Percentiles rank a stretch among this genome's conserved stretches.
These are phyloP conservation scores for Epinephelus awoara DNA, from an alignment of 2,797 vertebrate species.

Conservation along the genomic window DNA sequence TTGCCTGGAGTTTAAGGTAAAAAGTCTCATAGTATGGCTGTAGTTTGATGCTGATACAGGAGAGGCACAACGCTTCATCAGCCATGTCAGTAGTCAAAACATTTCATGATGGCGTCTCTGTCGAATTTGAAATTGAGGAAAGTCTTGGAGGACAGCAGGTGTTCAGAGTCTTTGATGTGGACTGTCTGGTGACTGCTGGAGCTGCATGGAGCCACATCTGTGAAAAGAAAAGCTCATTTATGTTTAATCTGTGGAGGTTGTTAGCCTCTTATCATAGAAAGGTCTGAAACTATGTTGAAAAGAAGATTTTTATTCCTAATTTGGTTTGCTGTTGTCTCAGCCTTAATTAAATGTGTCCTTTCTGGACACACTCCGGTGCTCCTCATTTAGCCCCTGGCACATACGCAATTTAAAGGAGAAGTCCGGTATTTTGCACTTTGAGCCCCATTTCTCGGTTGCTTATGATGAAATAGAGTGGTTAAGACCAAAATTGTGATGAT, in stretches of 20 bases:
- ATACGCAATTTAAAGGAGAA: background rate
- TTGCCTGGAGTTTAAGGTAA: background rate
- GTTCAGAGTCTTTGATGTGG: slow-evolving; percentile 85
- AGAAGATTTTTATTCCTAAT: background rate
- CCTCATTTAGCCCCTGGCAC: background rate
- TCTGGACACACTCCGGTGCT: background rate
- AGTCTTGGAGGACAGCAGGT: slow-evolving; percentile 90
- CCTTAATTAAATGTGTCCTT: background rate
- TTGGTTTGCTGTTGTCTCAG: background rate
- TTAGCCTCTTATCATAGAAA: background rate
- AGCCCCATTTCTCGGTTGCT: too few species aligned
- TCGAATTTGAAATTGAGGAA: slow-evolving; percentile 97
- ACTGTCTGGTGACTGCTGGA: slow-evolving; percentile 77
- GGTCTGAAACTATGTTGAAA: background rate
- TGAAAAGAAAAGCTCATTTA: slow-evolving; percentile 17
- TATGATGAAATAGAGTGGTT: too few species aligned
- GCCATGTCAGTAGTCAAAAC: slow-evolving; percentile 87
- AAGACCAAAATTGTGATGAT: too few species aligned
- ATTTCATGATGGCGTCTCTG: slow-evolving; percentile 96
- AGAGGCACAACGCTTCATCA: slow-evolving; percentile 50
- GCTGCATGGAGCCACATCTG: slow-evolving; percentile 79
- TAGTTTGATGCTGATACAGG: background rate
- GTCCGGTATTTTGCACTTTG: too few species aligned
- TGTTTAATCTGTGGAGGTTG: background rate
- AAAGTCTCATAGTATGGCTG: slow-evolving; percentile 4